phyloP scores from a whole-genome alignment of 2,797 vertebrate genomes.

The Sebastes baramenuke region DNA sequence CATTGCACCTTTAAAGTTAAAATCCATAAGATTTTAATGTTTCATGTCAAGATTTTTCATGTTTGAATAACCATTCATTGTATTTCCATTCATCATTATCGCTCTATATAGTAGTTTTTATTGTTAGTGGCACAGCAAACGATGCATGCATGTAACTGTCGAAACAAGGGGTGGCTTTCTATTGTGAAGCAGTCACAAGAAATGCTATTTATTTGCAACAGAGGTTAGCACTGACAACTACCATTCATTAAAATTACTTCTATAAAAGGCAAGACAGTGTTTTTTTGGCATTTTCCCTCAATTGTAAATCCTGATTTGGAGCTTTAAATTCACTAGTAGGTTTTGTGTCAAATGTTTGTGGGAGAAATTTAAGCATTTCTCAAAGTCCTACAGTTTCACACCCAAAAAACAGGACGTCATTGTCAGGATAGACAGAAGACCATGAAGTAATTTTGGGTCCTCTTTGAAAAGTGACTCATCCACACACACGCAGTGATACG shows the following conservation, averaged over 20 bases:
- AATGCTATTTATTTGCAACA: background rate
- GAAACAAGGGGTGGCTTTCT: background rate
- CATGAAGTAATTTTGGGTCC: background rate
- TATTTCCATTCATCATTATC: background rate
- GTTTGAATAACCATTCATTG: background rate
- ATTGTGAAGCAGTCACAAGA: background rate
- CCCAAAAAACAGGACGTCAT: background rate
- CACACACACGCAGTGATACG: slow-evolving; percentile 1
- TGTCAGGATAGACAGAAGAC: background rate
- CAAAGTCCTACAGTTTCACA: background rate
- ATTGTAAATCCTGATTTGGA: background rate
- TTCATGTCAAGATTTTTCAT: background rate
- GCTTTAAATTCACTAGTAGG: background rate
- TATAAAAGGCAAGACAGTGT: background rate
- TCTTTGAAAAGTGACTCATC: slow-evolving; percentile 38
- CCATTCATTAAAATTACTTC: background rate
- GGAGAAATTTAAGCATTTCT: background rate
- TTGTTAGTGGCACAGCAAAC: background rate
- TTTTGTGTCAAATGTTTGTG: background rate
- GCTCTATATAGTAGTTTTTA: background rate
- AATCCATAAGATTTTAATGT: background rate
- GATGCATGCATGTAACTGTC: background rate
- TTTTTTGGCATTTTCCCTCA: background rate
- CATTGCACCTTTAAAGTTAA: too few species aligned
- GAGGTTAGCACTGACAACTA: background rate